Conservation (phyloP, 2,888 invertebrate genomes). For the Phania funesta region DNA sequence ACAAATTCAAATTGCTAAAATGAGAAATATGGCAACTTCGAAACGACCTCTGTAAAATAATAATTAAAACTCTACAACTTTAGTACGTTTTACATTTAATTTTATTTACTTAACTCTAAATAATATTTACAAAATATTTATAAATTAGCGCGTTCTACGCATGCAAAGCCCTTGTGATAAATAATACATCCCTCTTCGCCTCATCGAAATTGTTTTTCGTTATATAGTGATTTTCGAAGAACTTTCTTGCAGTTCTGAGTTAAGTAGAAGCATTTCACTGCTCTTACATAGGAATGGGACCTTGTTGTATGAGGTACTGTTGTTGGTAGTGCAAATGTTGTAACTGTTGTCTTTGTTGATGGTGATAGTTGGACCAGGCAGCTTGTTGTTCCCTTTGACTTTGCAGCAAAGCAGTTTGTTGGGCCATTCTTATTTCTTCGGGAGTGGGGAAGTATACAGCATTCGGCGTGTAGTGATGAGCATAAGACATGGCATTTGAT, state of each 20-base stretch:
- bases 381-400: slow-evolving; percentile 61
- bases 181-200: not conserved
- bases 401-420: slow-evolving; percentile 54
- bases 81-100: not conserved
- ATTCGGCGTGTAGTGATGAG: slow-evolving; percentile 68
- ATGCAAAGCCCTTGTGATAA: slow-evolving; percentile 12
- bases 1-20: too few relatives aligned
- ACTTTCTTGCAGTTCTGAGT: not conserved
- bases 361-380: slow-evolving; percentile 62
- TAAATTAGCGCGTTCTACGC: slow-evolving; percentile 52
- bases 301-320: slow-evolving; percentile 48
- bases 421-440: slow-evolving; percentile 66
- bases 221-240: not conserved
- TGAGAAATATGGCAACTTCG: too few relatives aligned
- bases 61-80: too few relatives aligned
- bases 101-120: not conserved
- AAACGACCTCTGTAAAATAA: too few relatives aligned
- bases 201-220: not conserved
- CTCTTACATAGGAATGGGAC: slow-evolving; percentile 37
- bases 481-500: slow-evolving; percentile 43
- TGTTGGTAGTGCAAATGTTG: slow-evolving; percentile 56
- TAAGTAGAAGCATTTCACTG: not conserved
- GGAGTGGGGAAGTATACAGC: slow-evolving; percentile 74
- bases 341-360: slow-evolving; percentile 49
- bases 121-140: not conserved